These are phyloP conservation scores for Ophion ventricosus DNA, from an alignment of 2,888 invertebrate genomes.

Conservation along the genomic window DNA sequence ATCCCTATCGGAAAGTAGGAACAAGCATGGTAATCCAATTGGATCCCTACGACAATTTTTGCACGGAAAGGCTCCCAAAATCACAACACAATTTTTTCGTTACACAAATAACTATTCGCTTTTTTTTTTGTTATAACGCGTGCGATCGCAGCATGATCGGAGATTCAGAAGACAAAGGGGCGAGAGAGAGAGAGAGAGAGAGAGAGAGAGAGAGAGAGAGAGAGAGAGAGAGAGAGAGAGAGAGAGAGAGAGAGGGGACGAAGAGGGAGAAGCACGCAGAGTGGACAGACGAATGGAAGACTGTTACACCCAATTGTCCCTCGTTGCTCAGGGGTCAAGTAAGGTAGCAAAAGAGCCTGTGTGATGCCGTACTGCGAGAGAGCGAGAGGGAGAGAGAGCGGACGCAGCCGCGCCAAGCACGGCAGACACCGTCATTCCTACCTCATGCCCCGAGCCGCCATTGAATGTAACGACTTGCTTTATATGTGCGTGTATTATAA, in stretches of 20 bases:
- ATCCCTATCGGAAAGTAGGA: too few species aligned
- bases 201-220: slow-evolving; percentile 70
- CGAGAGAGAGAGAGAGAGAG: too few species aligned
- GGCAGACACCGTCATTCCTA: slow-evolving; percentile 77
- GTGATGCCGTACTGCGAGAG: background rate
- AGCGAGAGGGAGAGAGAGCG: slow-evolving; percentile 26
- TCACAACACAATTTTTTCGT: too few species aligned
- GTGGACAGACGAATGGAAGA: slow-evolving; percentile 81
- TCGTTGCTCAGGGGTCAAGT: slow-evolving; percentile 83
- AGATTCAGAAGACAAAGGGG: slow-evolving; percentile 72
- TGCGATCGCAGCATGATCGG: slow-evolving; percentile 61
- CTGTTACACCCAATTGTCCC: slow-evolving; percentile 84
- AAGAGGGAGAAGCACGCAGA: slow-evolving; percentile 17
- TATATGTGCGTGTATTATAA: background rate
- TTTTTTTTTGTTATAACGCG: slow-evolving; percentile 2
- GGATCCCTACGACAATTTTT: too few species aligned
- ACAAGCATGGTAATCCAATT: too few species aligned
- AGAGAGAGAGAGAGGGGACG: slow-evolving; percentile 27
- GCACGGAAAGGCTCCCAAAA: too few species aligned
- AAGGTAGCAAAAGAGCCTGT: slow-evolving; percentile 77
- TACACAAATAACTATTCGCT: background rate
- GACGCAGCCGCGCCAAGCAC: slow-evolving; percentile 70
- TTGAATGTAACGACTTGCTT: slow-evolving; percentile 61
- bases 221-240: slow-evolving; percentile 22
- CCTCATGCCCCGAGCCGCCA: slow-evolving; percentile 50